These are phyloP conservation scores for Ramazzottius varieornatus DNA, from an alignment of 2,888 invertebrate genomes.

Conservation along the genomic window DNA sequence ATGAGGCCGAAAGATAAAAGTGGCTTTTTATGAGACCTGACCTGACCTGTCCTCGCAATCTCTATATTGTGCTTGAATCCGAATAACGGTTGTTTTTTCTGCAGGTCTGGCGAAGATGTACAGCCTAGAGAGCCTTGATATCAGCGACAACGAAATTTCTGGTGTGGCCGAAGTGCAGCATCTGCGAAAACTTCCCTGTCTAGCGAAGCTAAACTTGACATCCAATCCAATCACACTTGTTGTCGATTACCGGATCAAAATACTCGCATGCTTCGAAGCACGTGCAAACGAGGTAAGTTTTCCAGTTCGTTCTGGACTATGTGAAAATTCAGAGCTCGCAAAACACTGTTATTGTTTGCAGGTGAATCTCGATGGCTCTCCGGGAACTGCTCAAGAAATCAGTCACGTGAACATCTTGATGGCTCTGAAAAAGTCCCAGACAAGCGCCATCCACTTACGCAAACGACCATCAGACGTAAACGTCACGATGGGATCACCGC, in stretches of 20 bases:
- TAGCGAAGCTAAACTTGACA: constrained; percentile 57
- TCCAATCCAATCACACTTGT: constrained; percentile 65
- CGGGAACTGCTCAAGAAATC: neutral
- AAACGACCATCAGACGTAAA: neutral
- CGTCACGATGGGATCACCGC: neutral
- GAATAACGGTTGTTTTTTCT: neutral
- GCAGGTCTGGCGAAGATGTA: constrained; percentile 40
- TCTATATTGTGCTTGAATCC: neutral
- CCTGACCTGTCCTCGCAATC: neutral
- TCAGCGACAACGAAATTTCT: constrained; percentile 55
- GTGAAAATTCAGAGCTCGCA: no score
- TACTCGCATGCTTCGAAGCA: constrained; percentile 52
- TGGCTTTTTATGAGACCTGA: no score
- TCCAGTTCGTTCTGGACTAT: no score
- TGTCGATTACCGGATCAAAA: constrained; percentile 65
- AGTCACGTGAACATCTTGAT: neutral
- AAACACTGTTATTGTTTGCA: no score
- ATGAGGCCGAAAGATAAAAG: no score
- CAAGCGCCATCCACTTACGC: neutral
- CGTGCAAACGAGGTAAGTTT: constrained; percentile 48
- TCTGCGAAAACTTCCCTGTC: constrained; percentile 51
- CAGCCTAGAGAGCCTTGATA: constrained; percentile 54
- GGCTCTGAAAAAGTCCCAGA: neutral
- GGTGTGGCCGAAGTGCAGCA: constrained; percentile 52
- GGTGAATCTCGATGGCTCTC: neutral